Conservation (phyloP, 2,888 invertebrate species). For the Lysandra bellargus region DNA sequence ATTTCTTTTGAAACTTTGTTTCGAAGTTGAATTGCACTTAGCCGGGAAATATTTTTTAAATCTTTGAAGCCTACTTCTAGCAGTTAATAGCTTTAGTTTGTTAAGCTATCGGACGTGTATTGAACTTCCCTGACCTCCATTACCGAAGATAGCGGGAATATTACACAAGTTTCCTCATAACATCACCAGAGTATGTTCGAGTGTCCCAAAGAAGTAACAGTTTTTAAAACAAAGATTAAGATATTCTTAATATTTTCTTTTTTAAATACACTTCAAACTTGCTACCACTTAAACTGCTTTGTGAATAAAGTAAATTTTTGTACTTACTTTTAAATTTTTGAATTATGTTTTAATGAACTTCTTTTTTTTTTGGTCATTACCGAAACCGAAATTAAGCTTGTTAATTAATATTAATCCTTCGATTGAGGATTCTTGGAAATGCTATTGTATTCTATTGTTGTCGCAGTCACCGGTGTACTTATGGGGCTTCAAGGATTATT, state of each 20-base stretch:
- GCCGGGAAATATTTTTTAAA: background rate
- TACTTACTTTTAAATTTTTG: too few relatives aligned
- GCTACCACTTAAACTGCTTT: too few relatives aligned
- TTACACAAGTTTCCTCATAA: conserved; percentile 25
- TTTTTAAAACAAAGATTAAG: background rate
- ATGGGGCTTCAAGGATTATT: too few relatives aligned
- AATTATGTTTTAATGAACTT: too few relatives aligned
- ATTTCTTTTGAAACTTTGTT: too few relatives aligned
- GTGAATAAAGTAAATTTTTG: too few relatives aligned
- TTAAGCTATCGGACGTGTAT: background rate
- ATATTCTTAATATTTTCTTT: background rate
- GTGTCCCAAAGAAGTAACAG: background rate
- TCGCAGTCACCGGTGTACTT: too few relatives aligned
- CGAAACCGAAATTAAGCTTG: too few relatives aligned
- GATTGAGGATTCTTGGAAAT: too few relatives aligned
- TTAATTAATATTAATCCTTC: too few relatives aligned
- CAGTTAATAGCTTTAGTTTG: background rate
- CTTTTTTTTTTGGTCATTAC: too few relatives aligned
- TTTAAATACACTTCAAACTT: background rate
- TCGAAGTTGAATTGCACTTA: background rate
- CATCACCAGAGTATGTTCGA: background rate
- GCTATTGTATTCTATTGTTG: too few relatives aligned
- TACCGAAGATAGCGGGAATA: conserved; percentile 20
- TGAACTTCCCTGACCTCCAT: conserved; percentile 17
- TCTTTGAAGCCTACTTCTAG: conserved; percentile 1